Evolutionary conservation across 2,888 invertebrate species (phyloP).

Genomic region (Synergus umbraculus): DNA sequence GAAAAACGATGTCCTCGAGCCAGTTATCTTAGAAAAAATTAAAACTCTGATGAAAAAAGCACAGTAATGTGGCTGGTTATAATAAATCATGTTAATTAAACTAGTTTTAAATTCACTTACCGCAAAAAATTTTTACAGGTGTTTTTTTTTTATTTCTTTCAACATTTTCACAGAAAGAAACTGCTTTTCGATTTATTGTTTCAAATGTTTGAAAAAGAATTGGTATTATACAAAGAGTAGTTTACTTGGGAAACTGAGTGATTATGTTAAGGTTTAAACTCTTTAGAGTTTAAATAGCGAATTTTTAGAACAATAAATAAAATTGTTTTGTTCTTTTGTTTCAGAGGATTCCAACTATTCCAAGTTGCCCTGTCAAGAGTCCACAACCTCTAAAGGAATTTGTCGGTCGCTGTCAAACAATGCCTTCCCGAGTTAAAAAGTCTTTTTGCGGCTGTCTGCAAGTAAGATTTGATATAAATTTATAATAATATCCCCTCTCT

Average conservation of each 20-base stretch:
- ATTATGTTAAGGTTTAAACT: neutral
- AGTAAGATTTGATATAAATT: conserved; percentile 80
- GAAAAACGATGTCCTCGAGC: neutral
- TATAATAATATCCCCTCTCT: neutral
- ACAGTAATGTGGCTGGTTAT: neutral
- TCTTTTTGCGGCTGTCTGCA: conserved; percentile 89
- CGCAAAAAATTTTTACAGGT: neutral
- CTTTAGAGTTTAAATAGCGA: neutral
- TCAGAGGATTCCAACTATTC: conserved; percentile 75
- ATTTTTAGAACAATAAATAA: neutral
- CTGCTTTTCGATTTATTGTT: neutral
- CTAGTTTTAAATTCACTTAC: too few species aligned
- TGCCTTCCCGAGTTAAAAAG: conserved; percentile 76
- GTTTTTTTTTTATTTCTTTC: neutral
- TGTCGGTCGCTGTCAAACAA: conserved; percentile 76
- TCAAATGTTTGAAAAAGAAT: neutral
- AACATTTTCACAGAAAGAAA: neutral
- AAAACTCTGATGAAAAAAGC: neutral
- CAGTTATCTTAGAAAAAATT: neutral
- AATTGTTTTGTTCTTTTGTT: conserved; percentile 53
- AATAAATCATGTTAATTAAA: neutral
- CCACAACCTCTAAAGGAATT: conserved; percentile 76
- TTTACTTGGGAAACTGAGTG: neutral
- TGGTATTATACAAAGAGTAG: neutral
- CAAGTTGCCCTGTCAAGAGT: conserved; percentile 75